phyloP scores from a whole-genome alignment of 2,888 invertebrate genomes.

The Crioceris asparagi region DNA sequence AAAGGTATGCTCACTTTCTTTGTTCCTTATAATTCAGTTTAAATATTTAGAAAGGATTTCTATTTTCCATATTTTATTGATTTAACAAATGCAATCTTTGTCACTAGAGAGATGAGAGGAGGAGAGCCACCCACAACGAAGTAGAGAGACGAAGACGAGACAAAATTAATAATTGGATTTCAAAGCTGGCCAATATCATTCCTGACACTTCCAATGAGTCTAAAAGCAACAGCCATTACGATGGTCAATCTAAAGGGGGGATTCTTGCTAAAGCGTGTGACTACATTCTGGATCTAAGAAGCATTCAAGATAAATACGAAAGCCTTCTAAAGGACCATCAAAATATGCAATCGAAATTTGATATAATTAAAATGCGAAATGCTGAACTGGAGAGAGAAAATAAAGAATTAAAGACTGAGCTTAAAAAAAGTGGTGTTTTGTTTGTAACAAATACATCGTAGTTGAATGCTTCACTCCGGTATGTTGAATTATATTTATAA shows the following conservation, averaged over 20 bases:
- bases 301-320: conserved; percentile 61
- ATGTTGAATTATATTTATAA: too few species aligned
- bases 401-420: conserved; percentile 53
- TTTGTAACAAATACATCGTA: conserved; percentile 16
- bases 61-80: too few species aligned
- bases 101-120: conserved; percentile 65
- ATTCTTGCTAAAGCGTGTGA: conserved; percentile 93
- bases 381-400: conserved; percentile 69
- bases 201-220: conserved; percentile 52
- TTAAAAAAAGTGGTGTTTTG: conserved; percentile 53
- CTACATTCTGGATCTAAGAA: conserved; percentile 77
- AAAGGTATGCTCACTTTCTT: conserved; percentile 22
- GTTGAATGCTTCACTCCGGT: too few species aligned
- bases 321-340: conserved; percentile 56
- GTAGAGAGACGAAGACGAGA: conserved; percentile 87
- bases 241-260: conserved; percentile 69
- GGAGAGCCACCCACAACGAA: conserved; percentile 90
- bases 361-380: conserved; percentile 60
- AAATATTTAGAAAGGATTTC: too few species aligned
- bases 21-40: too few species aligned
- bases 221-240: conserved; percentile 53
- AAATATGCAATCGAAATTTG: conserved; percentile 57
- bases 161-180: conserved; percentile 96
- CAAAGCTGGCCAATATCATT: conserved; percentile 81
- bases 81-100: too few species aligned